Evolutionary conservation across 2,797 vertebrate genomes (phyloP), one percentile per base, ranked within the genome.

Genomic region (Urophycis tenuis): DNA sequence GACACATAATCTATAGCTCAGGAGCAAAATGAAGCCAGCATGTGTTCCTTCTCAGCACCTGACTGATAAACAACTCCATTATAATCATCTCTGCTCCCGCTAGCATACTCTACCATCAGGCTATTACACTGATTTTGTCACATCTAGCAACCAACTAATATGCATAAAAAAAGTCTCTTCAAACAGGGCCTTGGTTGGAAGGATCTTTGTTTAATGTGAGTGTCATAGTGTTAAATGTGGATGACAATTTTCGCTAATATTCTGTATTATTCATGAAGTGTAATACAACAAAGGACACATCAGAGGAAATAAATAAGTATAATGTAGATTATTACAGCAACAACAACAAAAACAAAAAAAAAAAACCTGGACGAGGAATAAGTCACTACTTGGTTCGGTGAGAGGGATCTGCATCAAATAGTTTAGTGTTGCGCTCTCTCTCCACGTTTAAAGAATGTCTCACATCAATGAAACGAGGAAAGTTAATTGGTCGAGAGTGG

Each of bases 241-340:
- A 85, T 81, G 79, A 82, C 83, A 76, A 81, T 78, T 86, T 77
- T 25, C 83, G 87, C 81, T 87, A 88, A 90, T 82, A 87, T 79
- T 33, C 74, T 69, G 82, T 85, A 81, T 84, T 75, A 74, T 88
- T 83, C 84, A 81, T 86, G 87, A 85, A 71, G 76, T 77, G 84
- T 85, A 85, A 82, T 85, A 89, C 71, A 85, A 80, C 25, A 41
- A 82, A 84, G 85, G 80, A 89, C 77, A 69, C 81, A 82, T 81
- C 87, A 82, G 84, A 17, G 35, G 83, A 84, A 89, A 91, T 88
- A 90, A 89, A 90, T 90, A 88, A 86, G 79, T 83, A 90, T 84
- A 91, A 85, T 81, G 82, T 79, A 71, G 45, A 78, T 85, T 83
- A 83, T 81, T 71, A 33, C 77, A 80, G 45, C 87, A 81, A 64